A percentile compares a stretch with the other conserved stretches of the same genome.
Conservation (phyloP, 1,140 invertebrate genomes). For the Lordiphosa stackelbergi region DNA sequence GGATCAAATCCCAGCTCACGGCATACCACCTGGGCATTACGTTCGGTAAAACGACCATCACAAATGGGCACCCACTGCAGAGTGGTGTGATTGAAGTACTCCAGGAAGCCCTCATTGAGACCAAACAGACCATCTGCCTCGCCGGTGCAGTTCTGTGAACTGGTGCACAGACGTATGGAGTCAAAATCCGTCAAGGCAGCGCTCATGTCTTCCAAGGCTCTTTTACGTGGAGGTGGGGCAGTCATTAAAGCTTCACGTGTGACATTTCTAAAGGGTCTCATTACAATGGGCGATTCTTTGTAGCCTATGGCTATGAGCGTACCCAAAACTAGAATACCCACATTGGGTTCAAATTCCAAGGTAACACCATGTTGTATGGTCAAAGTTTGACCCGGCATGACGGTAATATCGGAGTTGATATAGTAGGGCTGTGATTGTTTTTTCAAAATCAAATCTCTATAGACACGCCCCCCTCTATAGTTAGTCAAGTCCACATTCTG, state of each 20-base stretch:
- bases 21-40: slow-evolving; percentile 97
- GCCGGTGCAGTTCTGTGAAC: slow-evolving; percentile 82
- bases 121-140: slow-evolving; percentile 78
- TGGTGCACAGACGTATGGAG: slow-evolving; percentile 85
- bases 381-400: slow-evolving; percentile 94
- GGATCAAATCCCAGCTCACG: slow-evolving; percentile 93
- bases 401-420: slow-evolving; percentile 93
- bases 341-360: slow-evolving; percentile 96
- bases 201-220: slow-evolving; percentile 66
- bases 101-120: slow-evolving; percentile 88
- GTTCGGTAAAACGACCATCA: slow-evolving; percentile 94
- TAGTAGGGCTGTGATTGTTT: slow-evolving; percentile 86
- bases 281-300: slow-evolving; percentile 87
- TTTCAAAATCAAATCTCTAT: slow-evolving; percentile 84
- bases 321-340: slow-evolving; percentile 97
- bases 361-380: slow-evolving; percentile 93
- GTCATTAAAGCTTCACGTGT: slow-evolving; percentile 37
- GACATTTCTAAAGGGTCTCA: slow-evolving; percentile 83
- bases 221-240: slow-evolving; percentile 77
- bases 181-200: slow-evolving; percentile 77
- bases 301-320: slow-evolving; percentile 91
- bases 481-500: slow-evolving; percentile 77
- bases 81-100: slow-evolving; percentile 96
- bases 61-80: slow-evolving; percentile 98
- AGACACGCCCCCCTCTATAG: slow-evolving; percentile 89